Conservation (phyloP, 2,113 vertebrate genomes). For the Neodon shergylaensis region DNA sequence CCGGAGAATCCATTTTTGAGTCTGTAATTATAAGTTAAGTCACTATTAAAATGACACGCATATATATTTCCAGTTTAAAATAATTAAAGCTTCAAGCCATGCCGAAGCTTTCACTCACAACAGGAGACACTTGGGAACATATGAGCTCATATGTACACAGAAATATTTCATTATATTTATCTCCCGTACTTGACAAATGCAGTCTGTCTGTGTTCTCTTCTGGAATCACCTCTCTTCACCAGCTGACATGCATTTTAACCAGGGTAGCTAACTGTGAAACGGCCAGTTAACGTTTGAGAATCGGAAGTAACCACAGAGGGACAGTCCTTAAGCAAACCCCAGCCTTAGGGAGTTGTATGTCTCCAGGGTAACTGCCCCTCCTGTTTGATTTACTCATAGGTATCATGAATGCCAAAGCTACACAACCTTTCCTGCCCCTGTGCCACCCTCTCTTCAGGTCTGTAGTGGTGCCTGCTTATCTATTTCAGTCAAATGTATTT, state of each 20-base stretch:
- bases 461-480: conserved; percentile 97
- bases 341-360: conserved; percentile 82
- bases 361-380: conserved; percentile 77
- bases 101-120: conserved; percentile 66
- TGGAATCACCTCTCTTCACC: neutral
- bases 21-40: conserved; percentile 78
- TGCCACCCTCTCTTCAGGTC: conserved; percentile 91
- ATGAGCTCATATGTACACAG: conserved; percentile 49
- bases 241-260: conserved; percentile 60
- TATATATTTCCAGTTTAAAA: conserved; percentile 74
- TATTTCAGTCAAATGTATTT: conserved; percentile 99
- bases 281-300: conserved; percentile 75
- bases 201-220: neutral
- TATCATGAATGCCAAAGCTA: conserved; percentile 94
- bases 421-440: conserved; percentile 88
- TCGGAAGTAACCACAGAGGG: conserved; percentile 48
- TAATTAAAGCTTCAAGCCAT: conserved; percentile 60
- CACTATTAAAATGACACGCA: conserved; percentile 74
- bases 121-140: conserved; percentile 48
- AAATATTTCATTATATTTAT: conserved; percentile 59
- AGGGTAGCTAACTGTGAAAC: conserved; percentile 65
- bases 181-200: conserved; percentile 49
- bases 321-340: conserved; percentile 74
- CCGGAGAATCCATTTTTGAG: conserved; percentile 74
- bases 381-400: conserved; percentile 91